Evolutionary conservation across 2,888 invertebrate species (phyloP), one percentile per base, ranked within the genome.

Genomic region (Ectemnius lituratus): DNA sequence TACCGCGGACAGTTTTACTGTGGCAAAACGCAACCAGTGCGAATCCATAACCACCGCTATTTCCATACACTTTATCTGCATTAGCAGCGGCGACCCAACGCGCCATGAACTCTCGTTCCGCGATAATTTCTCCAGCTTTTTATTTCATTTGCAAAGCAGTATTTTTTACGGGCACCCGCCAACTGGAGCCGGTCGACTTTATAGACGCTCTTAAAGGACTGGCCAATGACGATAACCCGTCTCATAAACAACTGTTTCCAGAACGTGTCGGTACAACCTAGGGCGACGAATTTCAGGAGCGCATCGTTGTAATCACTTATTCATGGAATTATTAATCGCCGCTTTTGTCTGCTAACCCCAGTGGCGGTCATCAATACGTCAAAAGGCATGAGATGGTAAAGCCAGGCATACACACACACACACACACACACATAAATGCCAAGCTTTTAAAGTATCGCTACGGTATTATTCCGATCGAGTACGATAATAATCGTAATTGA

Each of bases 401-500:
- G 28, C 45, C 14, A 60, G 0, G 4, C 45, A 63, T 3, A 23
- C 23, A 2, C 23, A 23, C 23, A 23, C 0, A 23, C 23, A 3
- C 23, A 23, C 23, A 2, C 23, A 23, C 23, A 23, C 23, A 2
- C 3, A 23, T 6, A 2, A 0, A 37, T 0, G 60, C 49, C 47
- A 62, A n/a, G 20, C 61, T 27, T 27, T 67, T 67, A 72, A 16
- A 71, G 73, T 76, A 73, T 63, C 76, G 45, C 67, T 49, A 27
- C 60, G 47, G 62, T 62, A 70, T 83, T 75, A 75, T 81, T 81
- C 80, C 59, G 77, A 62, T 70, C 69, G 76, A 77, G 76, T 81
- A 81, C 81, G 81, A 83, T 83, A 83, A 84, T 83, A 83, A 83
- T 87, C 84, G 85, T 88, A 88, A 88, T 88, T 88, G 88, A 87